Percentiles rank a stretch among this genome's conserved stretches.
Evolutionary conservation across 1,140 invertebrate genomes (phyloP).

Genomic region (Ectropis grisescens): DNA sequence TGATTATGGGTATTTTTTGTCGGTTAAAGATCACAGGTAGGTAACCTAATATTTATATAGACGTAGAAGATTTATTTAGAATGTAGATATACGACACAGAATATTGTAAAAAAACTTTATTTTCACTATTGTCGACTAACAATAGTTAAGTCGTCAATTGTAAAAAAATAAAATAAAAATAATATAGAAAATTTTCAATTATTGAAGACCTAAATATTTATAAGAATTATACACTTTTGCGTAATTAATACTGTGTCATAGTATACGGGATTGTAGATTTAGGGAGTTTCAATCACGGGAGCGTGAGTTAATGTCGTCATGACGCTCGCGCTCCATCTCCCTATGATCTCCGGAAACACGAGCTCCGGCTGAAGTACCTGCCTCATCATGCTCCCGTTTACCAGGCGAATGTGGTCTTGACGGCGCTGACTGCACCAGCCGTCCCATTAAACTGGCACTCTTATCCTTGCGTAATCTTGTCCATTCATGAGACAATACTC

Average conservation of each 20-base stretch:
- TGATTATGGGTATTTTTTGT: too few relatives aligned
- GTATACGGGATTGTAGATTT: slow-evolving; percentile 7
- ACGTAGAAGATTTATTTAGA: too few relatives aligned
- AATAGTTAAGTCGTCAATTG: slow-evolving; percentile 55
- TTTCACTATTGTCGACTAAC: slow-evolving; percentile 53
- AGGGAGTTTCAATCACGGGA: slow-evolving; percentile 32
- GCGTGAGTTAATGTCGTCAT: slow-evolving; percentile 54
- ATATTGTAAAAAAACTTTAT: slow-evolving; percentile 41
- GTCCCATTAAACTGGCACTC: slow-evolving; percentile 51
- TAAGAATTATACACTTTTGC: slow-evolving; percentile 19
- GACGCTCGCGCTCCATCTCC: slow-evolving; percentile 46
- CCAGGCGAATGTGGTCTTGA: slow-evolving; percentile 40
- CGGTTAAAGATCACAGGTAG: too few relatives aligned
- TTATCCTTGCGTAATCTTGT: slow-evolving; percentile 63
- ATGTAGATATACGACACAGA: too few relatives aligned
- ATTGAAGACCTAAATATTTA: slow-evolving; percentile 35
- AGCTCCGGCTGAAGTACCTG: slow-evolving; percentile 45
- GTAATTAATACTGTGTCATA: slow-evolving; percentile 18
- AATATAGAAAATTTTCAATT: slow-evolving; percentile 43
- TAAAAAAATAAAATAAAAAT: slow-evolving; percentile 55
- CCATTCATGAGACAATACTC: slow-evolving; percentile 82
- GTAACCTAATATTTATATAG: too few relatives aligned
- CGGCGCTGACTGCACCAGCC: slow-evolving; percentile 51
- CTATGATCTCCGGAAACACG: slow-evolving; percentile 58
- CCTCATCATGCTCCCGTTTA: slow-evolving; percentile 46